Base-by-base conservation (phyloP, 35 echinoderm and acorn worm genomes). In the Patiria miniata region DNA sequence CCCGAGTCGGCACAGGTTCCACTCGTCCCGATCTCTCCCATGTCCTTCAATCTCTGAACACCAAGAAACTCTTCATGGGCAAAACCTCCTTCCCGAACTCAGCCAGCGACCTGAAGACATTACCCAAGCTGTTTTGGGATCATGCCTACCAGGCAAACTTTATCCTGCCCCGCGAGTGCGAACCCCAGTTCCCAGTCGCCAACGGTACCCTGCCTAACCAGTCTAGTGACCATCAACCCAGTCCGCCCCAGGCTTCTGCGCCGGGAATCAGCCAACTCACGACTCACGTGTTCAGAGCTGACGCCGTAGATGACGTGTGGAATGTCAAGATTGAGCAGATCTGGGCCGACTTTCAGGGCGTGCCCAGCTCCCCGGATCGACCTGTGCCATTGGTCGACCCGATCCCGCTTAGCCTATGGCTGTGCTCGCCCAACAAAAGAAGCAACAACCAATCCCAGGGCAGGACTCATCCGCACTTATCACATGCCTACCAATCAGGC, bases 241-340 rank as follows among this genome's bases (percentile, higher is more conserved):
- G 21, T 3, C 77, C 78, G 4, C 50, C 39, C 26, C 16, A 36
- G 8, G 16, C 19, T n/a, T 36, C 42, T 8, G 39, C 18, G 6
- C 18, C 53, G 5, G 36, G 36, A 39, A 54, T 80, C 30, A 52
- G 57, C 7, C 83, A 87, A 54, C 52, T 97, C 54, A 84, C 83
- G 6, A 97, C 95, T 7, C 80, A 97, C 56, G 93, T 83, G 54
- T 97, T 97, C 80, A 78, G 95, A 77, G 79, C 83, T 39, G 79
- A 92, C 84, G 80, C 96, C 30, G 42, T 80, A 6, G 68, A 95
- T 40, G 96, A 99, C 87, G 79, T 95, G 16, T 99, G 96, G 96
- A 88, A 93, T 39, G 40, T 94, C 26, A 93, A 94, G 86, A 82
- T 99, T 21, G 96, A 99, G 22, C 96, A 99, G 68, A 61, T 99